Percentiles rank a stretch among this genome's conserved stretches.
Conservation (phyloP, 2,797 vertebrate species). For the Mormyrops attenuatus region DNA sequence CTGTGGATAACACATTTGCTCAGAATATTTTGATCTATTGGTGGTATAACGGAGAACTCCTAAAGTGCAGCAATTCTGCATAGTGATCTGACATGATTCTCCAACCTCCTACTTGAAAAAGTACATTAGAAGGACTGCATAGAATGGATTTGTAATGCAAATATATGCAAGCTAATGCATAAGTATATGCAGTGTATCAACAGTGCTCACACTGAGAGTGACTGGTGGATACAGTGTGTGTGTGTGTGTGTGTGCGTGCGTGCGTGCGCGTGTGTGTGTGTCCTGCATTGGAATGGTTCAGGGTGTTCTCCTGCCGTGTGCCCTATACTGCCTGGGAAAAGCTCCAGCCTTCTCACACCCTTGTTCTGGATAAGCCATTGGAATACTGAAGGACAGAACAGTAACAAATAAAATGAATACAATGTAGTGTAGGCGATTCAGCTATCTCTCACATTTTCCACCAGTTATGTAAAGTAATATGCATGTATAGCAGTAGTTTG, state of each 20-base stretch:
- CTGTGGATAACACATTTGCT: too few relatives aligned
- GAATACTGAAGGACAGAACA: not conserved
- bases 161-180: not conserved
- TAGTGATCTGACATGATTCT: not conserved
- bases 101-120: not conserved
- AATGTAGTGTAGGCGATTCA: not conserved
- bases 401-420: not conserved
- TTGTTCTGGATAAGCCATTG: not conserved
- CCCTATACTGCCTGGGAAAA: not conserved
- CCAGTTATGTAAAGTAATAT: not conserved
- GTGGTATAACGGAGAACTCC: not conserved
- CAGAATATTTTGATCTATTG: not conserved
- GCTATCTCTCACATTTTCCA: not conserved
- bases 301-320: not conserved
- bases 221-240: not conserved
- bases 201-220: not conserved
- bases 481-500: not conserved
- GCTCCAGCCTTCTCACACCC: not conserved
- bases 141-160: not conserved
- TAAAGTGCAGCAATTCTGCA: not conserved
- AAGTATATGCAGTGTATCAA: not conserved
- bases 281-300: not conserved
- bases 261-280: not conserved
- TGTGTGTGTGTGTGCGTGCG: too few relatives aligned
- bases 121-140: not conserved